A percentile compares a stretch with the other conserved stretches of the same genome.
These are phyloP conservation scores for Scelioninae gen. 2 DNA, from an alignment of 2,888 invertebrate genomes.

Conservation along the genomic window DNA sequence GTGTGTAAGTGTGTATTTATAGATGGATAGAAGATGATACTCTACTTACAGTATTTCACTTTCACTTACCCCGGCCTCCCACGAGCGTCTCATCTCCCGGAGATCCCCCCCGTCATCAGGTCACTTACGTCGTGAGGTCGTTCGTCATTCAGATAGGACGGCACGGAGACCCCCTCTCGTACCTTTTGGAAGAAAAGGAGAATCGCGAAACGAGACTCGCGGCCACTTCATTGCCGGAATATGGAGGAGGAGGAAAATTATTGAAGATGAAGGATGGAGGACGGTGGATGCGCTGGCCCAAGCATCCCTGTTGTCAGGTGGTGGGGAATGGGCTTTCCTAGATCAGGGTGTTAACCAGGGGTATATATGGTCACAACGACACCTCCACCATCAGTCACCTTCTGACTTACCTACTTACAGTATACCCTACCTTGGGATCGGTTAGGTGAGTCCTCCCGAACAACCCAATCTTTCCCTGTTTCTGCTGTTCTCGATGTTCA, in stretches of 20 bases:
- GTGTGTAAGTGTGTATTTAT: slow-evolving; percentile 18
- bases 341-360: slow-evolving; percentile 68
- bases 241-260: slow-evolving; percentile 50
- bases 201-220: slow-evolving; percentile 46
- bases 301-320: slow-evolving; percentile 60
- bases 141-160: slow-evolving; percentile 61
- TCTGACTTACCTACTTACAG: slow-evolving; percentile 70
- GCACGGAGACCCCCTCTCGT: slow-evolving; percentile 45
- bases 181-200: slow-evolving; percentile 51
- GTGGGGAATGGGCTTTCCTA: slow-evolving; percentile 59
- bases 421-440: slow-evolving; percentile 67
- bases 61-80: slow-evolving; percentile 72
- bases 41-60: slow-evolving; percentile 73
- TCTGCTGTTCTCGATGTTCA: slow-evolving; percentile 6
- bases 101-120: slow-evolving; percentile 65
- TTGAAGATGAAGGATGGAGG: slow-evolving; percentile 61
- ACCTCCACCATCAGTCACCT: slow-evolving; percentile 73
- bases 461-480: slow-evolving; percentile 8
- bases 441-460: slow-evolving; percentile 67
- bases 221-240: slow-evolving; percentile 35
- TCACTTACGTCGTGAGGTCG: slow-evolving; percentile 71
- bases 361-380: slow-evolving; percentile 72
- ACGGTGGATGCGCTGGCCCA: slow-evolving; percentile 60
- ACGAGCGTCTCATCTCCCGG: slow-evolving; percentile 67
- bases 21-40: slow-evolving; percentile 69